Conservation (phyloP, 2,888 invertebrate species). For the Leptinotarsa haldemani region DNA sequence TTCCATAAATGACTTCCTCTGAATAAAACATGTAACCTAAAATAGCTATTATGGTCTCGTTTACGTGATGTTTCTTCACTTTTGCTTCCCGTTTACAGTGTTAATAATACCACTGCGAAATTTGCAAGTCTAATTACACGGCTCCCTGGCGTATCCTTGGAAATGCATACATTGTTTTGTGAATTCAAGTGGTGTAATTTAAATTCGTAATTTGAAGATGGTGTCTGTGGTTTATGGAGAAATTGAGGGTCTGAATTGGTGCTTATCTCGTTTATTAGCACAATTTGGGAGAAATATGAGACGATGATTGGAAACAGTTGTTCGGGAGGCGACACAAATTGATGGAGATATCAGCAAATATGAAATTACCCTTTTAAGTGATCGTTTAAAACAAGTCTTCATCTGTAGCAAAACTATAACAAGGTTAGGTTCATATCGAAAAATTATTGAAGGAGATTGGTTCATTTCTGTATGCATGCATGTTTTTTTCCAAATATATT, state of each 20-base stretch:
- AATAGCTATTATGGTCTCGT: constrained; percentile 15
- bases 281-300: background rate
- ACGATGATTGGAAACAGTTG: background rate
- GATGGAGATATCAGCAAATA: no score
- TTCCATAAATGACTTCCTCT: background rate
- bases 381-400: no score
- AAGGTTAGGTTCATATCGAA: no score
- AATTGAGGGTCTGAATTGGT: background rate
- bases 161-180: constrained; percentile 34
- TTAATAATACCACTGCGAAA: constrained; percentile 18
- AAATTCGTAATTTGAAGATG: constrained; percentile 12
- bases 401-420: no score
- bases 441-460: no score
- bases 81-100: constrained; percentile 11
- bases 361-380: no score
- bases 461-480: no score
- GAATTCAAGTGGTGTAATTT: constrained; percentile 28
- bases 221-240: background rate
- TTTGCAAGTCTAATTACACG: constrained; percentile 20
- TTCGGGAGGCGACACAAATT: no score
- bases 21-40: constrained; percentile 6
- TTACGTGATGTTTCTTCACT: constrained; percentile 8
- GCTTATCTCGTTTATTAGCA: constrained; percentile 1
- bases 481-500: no score
- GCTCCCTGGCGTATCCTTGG: constrained; percentile 19